phyloP scores from a whole-genome alignment of 2,113 vertebrate genomes.

The Spilogale gracilis region DNA sequence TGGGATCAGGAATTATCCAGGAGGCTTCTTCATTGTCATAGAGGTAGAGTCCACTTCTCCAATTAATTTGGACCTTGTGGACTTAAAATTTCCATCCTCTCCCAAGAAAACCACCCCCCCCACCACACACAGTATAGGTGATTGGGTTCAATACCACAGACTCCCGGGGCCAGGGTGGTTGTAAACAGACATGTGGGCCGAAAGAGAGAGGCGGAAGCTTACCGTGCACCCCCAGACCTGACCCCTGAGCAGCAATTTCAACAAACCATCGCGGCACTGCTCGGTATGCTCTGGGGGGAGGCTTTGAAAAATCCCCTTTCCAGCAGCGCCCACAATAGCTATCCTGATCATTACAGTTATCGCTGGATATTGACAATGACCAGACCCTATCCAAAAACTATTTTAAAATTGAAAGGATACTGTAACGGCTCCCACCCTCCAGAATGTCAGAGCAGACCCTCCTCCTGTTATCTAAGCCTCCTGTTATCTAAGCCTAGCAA shows the following conservation, averaged over 20 bases:
- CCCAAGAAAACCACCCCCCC: not conserved
- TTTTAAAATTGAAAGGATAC: too few relatives aligned
- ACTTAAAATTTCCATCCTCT: not conserved
- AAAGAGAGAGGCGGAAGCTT: not conserved
- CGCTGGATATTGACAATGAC: not conserved
- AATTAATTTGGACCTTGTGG: not conserved
- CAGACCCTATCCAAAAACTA: not conserved
- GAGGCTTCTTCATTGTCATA: not conserved
- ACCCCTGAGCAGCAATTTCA: accelerated
- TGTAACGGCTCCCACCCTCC: too few relatives aligned
- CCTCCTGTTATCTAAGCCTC: too few relatives aligned
- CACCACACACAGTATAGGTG: accelerated
- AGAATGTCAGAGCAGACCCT: too few relatives aligned
- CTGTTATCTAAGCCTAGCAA: too few relatives aligned
- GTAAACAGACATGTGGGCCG: accelerated
- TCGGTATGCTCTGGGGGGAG: not conserved
- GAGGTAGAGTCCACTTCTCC: not conserved
- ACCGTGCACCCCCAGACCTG: not conserved
- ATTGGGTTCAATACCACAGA: accelerated
- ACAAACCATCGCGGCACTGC: not conserved
- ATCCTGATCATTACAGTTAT: not conserved
- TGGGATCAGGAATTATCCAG: not conserved
- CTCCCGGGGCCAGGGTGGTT: accelerated
- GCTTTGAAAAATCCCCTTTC: not conserved
- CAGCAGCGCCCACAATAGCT: not conserved